A percentile compares a stretch with the other conserved stretches of the same genome.
phyloP scores from a whole-genome alignment of 2,113 vertebrate genomes.

The Herpetotheres cachinnans region DNA sequence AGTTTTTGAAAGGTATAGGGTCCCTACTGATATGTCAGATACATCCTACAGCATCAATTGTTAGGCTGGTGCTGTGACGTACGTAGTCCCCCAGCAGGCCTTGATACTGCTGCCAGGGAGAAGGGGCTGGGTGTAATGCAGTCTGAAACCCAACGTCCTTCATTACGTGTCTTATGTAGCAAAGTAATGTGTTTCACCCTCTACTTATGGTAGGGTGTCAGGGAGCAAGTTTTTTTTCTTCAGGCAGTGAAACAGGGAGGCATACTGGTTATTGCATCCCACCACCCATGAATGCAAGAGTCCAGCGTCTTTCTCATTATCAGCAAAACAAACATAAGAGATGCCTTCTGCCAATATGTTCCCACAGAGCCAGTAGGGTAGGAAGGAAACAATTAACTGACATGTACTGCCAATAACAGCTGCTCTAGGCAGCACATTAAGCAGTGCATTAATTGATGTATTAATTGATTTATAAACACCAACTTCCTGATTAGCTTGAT shows the following conservation, averaged over 20 bases:
- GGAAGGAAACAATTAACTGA: constrained; percentile 43
- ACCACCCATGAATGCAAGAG: neutral
- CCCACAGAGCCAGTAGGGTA: neutral
- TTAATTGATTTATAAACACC: constrained; percentile 65
- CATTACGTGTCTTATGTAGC: neutral
- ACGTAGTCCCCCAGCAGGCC: neutral
- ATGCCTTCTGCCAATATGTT: neutral
- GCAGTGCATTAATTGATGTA: constrained; percentile 56
- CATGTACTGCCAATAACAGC: constrained; percentile 28
- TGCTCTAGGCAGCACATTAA: constrained; percentile 49
- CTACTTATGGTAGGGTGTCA: neutral
- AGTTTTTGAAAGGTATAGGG: neutral
- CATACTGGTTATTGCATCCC: neutral
- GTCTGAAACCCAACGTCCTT: neutral
- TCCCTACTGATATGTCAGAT: neutral
- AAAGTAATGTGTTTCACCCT: neutral
- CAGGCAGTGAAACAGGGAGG: neutral
- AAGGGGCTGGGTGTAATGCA: neutral
- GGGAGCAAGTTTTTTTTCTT: neutral
- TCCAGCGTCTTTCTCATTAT: neutral
- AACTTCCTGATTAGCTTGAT: constrained; percentile 48
- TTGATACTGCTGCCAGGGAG: neutral
- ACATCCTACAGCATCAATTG: neutral
- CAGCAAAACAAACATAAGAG: neutral
- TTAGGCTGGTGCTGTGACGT: neutral